phyloP scores from a whole-genome alignment of 2,113 vertebrate genomes.

The Alaudala cheleensis region DNA sequence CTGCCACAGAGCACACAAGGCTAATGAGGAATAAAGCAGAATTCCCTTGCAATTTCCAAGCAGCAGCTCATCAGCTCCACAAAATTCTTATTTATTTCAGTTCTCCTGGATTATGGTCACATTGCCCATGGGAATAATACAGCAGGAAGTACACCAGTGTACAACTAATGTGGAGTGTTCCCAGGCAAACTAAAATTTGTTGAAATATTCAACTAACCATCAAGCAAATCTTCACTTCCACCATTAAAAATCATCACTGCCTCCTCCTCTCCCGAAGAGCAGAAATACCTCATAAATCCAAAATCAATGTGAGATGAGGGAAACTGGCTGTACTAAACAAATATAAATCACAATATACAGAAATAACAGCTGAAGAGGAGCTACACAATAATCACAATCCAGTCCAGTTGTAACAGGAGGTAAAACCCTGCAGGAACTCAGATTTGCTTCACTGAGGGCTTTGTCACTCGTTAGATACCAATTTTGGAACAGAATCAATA shows the following conservation, averaged over 20 bases:
- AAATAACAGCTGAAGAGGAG: neutral
- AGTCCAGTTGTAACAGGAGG: neutral
- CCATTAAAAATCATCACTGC: neutral
- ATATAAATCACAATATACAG: neutral
- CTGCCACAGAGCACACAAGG: neutral
- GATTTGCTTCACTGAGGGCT: neutral
- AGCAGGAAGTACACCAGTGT: neutral
- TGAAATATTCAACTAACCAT: neutral
- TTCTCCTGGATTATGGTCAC: neutral
- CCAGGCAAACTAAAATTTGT: neutral
- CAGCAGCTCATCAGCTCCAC: neutral
- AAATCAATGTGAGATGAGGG: neutral
- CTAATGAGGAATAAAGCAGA: neutral
- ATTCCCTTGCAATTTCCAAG: neutral
- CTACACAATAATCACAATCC: neutral
- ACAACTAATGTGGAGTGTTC: neutral
- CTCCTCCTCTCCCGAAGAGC: neutral
- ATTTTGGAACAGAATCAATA: conserved; percentile 18
- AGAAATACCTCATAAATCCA: neutral
- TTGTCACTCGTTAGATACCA: neutral
- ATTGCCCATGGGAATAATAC: neutral
- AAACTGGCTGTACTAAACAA: neutral
- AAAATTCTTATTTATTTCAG: neutral
- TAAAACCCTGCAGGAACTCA: neutral
- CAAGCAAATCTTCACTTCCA: neutral